Evolutionary conservation across 2,113 vertebrate genomes (phyloP).

Genomic region (Corvus hawaiiensis): DNA sequence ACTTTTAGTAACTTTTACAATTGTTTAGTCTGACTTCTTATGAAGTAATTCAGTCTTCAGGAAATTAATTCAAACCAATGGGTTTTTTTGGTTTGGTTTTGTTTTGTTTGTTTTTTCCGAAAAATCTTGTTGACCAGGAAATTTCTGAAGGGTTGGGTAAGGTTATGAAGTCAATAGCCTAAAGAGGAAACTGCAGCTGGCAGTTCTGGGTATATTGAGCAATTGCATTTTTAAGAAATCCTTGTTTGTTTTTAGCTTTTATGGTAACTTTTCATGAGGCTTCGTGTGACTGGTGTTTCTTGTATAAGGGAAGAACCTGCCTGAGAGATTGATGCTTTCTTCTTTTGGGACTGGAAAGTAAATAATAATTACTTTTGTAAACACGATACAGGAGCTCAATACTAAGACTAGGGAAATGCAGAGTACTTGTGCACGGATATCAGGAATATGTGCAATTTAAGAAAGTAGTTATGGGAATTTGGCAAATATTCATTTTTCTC

Average conservation of each 20-base stretch:
- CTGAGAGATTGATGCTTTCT: neutral
- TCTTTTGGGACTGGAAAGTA: neutral
- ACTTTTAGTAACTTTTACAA: neutral
- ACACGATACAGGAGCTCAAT: neutral
- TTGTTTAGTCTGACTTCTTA: conserved; percentile 24
- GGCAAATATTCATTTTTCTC: neutral
- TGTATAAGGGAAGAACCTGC: neutral
- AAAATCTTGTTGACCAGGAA: conserved; percentile 44
- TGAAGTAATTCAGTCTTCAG: neutral
- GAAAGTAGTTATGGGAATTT: neutral
- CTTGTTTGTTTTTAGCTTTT: conserved; percentile 35
- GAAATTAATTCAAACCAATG: neutral
- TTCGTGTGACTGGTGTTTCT: neutral
- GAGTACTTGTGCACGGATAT: neutral
- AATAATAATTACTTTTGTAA: neutral
- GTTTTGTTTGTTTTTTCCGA: neutral
- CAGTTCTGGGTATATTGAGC: conserved; percentile 32
- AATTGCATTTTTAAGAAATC: conserved; percentile 45
- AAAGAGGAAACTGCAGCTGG: conserved; percentile 36
- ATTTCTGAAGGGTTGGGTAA: conserved; percentile 39
- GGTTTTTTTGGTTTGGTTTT: too few relatives aligned
- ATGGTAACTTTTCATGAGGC: neutral
- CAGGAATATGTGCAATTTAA: neutral
- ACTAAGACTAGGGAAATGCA: neutral
- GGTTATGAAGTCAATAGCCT: conserved; percentile 29